These are phyloP conservation scores for Brachionus manjavacas DNA, from an alignment of 1,140 invertebrate genomes.

Conservation along the genomic window DNA sequence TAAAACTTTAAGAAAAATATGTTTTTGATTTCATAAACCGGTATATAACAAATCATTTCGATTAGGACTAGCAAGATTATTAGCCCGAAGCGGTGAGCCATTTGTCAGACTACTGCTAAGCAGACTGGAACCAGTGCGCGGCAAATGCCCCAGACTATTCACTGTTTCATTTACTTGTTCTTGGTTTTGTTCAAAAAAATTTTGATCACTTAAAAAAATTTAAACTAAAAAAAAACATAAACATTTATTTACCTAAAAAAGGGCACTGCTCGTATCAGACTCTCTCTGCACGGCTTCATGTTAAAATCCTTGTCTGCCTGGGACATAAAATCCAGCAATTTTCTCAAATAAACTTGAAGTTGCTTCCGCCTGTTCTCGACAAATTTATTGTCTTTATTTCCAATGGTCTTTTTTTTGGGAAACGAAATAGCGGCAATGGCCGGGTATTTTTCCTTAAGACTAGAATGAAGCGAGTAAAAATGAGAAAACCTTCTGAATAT, in stretches of 20 bases:
- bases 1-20: neutral
- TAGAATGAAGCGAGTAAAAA: slow-evolving; percentile 74
- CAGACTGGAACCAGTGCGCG: neutral
- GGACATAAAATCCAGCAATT: neutral
- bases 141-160: neutral
- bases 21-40: slow-evolving; percentile 2
- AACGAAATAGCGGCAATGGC: slow-evolving; percentile 75
- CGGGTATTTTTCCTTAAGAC: slow-evolving; percentile 74
- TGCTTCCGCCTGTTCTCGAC: slow-evolving; percentile 2
- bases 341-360: slow-evolving; percentile 18
- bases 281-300: slow-evolving; percentile 38
- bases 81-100: neutral
- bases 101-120: neutral
- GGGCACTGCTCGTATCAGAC: neutral
- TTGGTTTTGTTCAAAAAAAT: neutral
- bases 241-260: neutral
- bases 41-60: slow-evolving; percentile 26
- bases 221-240: neutral
- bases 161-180: neutral
- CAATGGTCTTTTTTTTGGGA: slow-evolving; percentile 84
- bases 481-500: slow-evolving; percentile 83
- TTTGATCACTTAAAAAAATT: neutral
- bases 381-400: slow-evolving; percentile 69
- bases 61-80: neutral
- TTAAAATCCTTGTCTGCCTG: neutral